Evolutionary conservation across 2,888 invertebrate species (phyloP).

Genomic region (Dendrolimus houi): DNA sequence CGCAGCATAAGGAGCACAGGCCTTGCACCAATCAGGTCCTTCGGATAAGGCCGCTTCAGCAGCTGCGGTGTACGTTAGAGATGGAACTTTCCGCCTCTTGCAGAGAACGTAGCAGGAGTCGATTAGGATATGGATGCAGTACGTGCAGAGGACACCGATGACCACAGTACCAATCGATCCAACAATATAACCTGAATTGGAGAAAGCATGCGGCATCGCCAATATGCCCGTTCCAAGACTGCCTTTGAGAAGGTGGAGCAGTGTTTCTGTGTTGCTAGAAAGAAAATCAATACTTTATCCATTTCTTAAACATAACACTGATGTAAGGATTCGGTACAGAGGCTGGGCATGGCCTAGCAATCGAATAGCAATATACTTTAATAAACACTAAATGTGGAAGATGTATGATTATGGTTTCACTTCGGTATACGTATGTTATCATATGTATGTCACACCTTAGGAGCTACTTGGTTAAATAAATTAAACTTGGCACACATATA

Average conservation of each 20-base stretch:
- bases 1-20: constrained; percentile 80
- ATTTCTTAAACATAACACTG: too few species aligned
- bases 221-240: constrained; percentile 94
- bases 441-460: too few species aligned
- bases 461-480: too few species aligned
- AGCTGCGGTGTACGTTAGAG: constrained; percentile 87
- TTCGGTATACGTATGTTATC: too few species aligned
- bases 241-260: constrained; percentile 91
- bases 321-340: too few species aligned
- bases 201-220: constrained; percentile 92
- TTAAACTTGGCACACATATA: too few species aligned
- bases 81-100: constrained; percentile 76
- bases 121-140: constrained; percentile 94
- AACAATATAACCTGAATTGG: constrained; percentile 87
- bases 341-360: too few species aligned
- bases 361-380: too few species aligned
- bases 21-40: constrained; percentile 82
- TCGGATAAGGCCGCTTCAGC: constrained; percentile 86
- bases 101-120: constrained; percentile 80
- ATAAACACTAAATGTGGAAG: too few species aligned
- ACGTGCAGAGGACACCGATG: constrained; percentile 93
- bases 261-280: constrained; percentile 84
- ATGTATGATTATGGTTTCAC: too few species aligned
- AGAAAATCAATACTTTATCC: background rate
- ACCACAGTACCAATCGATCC: constrained; percentile 88